Evolutionary conservation across 2,113 vertebrate genomes (phyloP).

Genomic region (Peromyscus californicus): DNA sequence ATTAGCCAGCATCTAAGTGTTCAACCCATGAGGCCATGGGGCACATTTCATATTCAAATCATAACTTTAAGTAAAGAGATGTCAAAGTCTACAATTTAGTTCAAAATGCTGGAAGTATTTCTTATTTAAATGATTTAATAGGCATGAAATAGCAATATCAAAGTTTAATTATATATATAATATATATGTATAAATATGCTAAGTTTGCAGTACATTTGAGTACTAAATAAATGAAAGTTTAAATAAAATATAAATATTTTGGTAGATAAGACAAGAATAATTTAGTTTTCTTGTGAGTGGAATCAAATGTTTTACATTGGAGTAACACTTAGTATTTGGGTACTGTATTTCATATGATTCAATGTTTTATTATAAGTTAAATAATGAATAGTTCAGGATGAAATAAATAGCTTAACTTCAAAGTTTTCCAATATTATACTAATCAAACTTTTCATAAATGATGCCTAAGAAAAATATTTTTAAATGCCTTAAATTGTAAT

Average conservation of each 20-base stretch:
- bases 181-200: neutral
- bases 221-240: neutral
- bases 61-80: neutral
- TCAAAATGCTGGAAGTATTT: neutral
- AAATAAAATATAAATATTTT: neutral
- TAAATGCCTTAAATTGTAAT: neutral
- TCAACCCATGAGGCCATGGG: neutral
- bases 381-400: neutral
- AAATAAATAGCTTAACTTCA: neutral
- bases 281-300: neutral
- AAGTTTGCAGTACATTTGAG: neutral
- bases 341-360: neutral
- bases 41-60: neutral
- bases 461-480: neutral
- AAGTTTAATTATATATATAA: neutral
- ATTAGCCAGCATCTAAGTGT: neutral
- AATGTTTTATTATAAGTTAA: neutral
- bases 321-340: neutral
- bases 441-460: neutral
- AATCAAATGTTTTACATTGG: too few relatives aligned
- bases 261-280: neutral
- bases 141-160: neutral
- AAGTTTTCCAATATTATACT: constrained; percentile 4
- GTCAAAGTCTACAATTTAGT: neutral
- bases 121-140: neutral